Base-by-base conservation (phyloP, 2,113 vertebrate genomes). In the Salminus brasiliensis region DNA sequence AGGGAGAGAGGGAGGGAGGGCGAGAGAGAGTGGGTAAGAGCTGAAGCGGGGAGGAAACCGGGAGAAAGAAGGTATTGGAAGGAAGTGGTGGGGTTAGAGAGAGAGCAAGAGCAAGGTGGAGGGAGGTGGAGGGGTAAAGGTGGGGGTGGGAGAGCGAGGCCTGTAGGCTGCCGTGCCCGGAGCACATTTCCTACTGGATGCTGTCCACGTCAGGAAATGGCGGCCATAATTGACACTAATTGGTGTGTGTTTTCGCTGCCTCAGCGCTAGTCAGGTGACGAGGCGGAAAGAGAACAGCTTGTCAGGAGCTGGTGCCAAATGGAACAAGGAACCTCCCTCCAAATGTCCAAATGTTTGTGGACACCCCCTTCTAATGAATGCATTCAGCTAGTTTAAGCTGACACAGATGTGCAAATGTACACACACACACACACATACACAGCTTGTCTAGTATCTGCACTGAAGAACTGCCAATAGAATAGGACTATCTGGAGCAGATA, bases 161-260 rank as follows among this genome's bases (percentile, higher is more conserved):
- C 36, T 80, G 47, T 73, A 52, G 23, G 41, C 67, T 67, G 34
- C 57, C 30, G 70, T 79, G 60, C 57, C n/a, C 68, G 52, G 52
- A 67, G 49, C 67, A 76, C 78, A 80, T 71, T 77, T 85, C 80
- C 78, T 82, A 83, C 76, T 85, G 86, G 86, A 86, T 32, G 43
- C 13, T 45, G 79, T 76, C 63, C 79, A 78, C 29, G 34, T 84
- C 78, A 86, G 85, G 83, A 85, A 85, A 81, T 57, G 72, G 72
- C 49, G 39, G 76, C 76, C 59, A 49, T 89, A 87, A 89, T 87
- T 87, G 84, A 74, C 84, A 85, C 84, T 87, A 91, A 91, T 86
- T 89, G 88, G 74, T 66, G 36, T 83, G 84, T 83, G 85, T 88
- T 85, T 76, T 70, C 34, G 84, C 69, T 80, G 79, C 81, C 86